Percentiles rank a stretch among this genome's conserved stretches.
These are phyloP conservation scores for Drosophila flavopinicola DNA, from an alignment of 2,888 invertebrate genomes.

Conservation along the genomic window DNA sequence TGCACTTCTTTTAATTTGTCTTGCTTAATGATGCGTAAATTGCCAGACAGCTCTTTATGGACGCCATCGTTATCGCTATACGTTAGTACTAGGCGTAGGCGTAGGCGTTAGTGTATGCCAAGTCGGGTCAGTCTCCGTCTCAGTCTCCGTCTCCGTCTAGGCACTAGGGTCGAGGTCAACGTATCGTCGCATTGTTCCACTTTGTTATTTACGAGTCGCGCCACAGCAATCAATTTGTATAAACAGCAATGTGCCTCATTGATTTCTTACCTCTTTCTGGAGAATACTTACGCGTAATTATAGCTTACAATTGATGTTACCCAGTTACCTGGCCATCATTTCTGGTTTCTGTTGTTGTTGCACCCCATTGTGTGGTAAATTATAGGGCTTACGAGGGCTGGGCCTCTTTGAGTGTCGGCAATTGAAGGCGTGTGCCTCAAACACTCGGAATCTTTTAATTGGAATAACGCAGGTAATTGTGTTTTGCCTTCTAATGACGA, in stretches of 20 bases:
- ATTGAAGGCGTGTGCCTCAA: slow-evolving; percentile 48
- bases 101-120: slow-evolving; percentile 9
- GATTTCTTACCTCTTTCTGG: slow-evolving; percentile 70
- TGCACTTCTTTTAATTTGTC: slow-evolving; percentile 59
- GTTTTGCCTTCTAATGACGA: slow-evolving; percentile 13
- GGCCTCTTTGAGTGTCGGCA: slow-evolving; percentile 32
- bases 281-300: slow-evolving; percentile 62
- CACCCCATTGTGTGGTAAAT: slow-evolving; percentile 58
- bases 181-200: slow-evolving; percentile 4
- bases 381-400: slow-evolving; percentile 45
- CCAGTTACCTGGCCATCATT: slow-evolving; percentile 45
- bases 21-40: slow-evolving; percentile 72
- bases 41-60: slow-evolving; percentile 54
- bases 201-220: slow-evolving; percentile 6
- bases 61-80: slow-evolving; percentile 9
- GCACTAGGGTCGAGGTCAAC: slow-evolving; percentile 69
- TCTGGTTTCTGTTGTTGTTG: slow-evolving; percentile 7
- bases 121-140: slow-evolving; percentile 31
- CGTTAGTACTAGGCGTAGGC: slow-evolving; percentile 32
- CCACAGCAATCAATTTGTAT: slow-evolving; percentile 33
- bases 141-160: no score
- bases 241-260: slow-evolving; percentile 62
- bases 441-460: slow-evolving; percentile 48
- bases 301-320: slow-evolving; percentile 56
- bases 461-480: slow-evolving; percentile 31